Evolutionary conservation across 1,140 invertebrate species (phyloP), one percentile per base, ranked within the genome.

Genomic region (Heliconius melpomene): DNA sequence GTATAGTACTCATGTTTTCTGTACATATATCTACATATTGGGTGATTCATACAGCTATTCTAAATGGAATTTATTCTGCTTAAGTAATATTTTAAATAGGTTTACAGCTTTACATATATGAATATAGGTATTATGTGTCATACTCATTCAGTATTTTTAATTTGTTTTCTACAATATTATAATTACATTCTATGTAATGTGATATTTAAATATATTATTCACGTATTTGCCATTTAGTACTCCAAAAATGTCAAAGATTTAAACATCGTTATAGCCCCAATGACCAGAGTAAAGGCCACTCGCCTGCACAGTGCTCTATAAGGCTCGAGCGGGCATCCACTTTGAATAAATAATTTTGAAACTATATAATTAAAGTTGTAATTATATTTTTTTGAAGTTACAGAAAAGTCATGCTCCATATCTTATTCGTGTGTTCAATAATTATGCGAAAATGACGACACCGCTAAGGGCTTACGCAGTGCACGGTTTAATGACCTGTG

Each of bases 291-390:
- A 66, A 66, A 75, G 36, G 60, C 52, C 40, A 52, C n/a, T 72
- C 73, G 60, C 74, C 66, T n/a, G 60, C 74, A 52, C 29, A 79
- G 73, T 26, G 38, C 20, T 60, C 26, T 38, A 79, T 36, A 75
- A 79, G 78, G 78, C 40, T 79, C 46, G 74, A 71, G 54, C 40
- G 78, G 66, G 75, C 74, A 54, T 79, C 78, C 74, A 75, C 60
- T 54, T 78, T 72, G n/a, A 40, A 52, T 52, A 36, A 66, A 29
- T 32, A 60, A 75, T 79, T 79, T 79, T 70, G 50, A 70, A 74
- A 79, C 9, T 8, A 72, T 38, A 46, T n/a, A 75, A 79, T 80
- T 80, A 76, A 36, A 26, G 60, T 79, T 50, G 50, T 50, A 75
- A 80, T 80, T 78, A 57, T 40, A 72, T 32, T 36, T 38, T 79